Evolutionary conservation across 1,140 invertebrate species (phyloP), one percentile per base, ranked within the genome.

Genomic region (Nephila pilipes): DNA sequence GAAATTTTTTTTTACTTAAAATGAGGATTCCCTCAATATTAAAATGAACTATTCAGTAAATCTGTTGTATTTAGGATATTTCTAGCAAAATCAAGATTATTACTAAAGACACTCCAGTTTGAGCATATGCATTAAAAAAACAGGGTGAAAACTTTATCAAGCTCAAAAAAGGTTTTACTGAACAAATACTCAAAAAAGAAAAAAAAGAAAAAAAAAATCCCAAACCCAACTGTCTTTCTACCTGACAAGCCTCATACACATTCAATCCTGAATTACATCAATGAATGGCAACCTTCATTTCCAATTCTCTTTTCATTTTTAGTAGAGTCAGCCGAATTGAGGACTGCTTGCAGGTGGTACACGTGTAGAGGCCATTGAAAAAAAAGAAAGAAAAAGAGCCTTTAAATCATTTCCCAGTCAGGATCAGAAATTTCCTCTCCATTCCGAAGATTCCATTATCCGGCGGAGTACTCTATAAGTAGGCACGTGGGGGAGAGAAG

Each of bases 331-430:
- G 69, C 29, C 32, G 14, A 75, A 46, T 75, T 75, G 69, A 18
- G 69, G 12, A 75, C 69, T 32, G 46, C 46, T 46, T 46, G 29
- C 29, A 29, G 63, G 63, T 65, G 63, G 63, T 25, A 25, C 63
- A 75, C 69, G 69, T 36, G 69, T 18, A 10, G 32, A 75, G 69
- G 36, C 69, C 69, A 75, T 75, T 36, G 25, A 20, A 16, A 18
- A 32, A 75, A 75, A 75, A 25, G 29, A 29, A 75, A 25, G 16
- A 32, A 75, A 75, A 75, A 25, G 65, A 29, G 29, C 16, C 69
- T 36, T 32, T 75, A 75, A 75, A 75, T 75, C 69, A 32, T 81
- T 46, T 46, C 38, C 80, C 29, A 80, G 75, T 75, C 29, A 75
- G 16, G 29, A 75, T 36, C 69, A 75, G 69, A 32, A 80, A 36